Base-by-base conservation (phyloP, 2,888 invertebrate species). In the Amblyteles armatorius region DNA sequence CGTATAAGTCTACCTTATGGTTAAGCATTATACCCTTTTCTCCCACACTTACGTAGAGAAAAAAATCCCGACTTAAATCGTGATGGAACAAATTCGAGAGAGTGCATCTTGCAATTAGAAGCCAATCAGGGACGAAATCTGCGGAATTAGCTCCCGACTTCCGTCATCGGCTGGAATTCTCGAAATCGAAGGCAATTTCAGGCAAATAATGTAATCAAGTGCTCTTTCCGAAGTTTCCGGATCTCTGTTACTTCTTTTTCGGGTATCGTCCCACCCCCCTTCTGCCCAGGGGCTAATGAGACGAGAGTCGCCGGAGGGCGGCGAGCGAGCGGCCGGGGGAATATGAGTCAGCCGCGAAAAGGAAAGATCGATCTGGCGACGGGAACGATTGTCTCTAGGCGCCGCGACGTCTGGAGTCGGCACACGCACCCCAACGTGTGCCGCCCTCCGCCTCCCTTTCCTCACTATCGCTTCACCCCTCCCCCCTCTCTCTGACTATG, bases 361-460 rank as follows among this genome's bases (percentile, higher is more conserved):
- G 88, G 84, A 88, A 88, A 88, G 92, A 93, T 94, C 93, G 93
- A 93, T 94, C 91, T 91, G 90, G 86, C 88, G 88, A 90, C 89
- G 90, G 88, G 89, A 90, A 92, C 91, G 91, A 92, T 92, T 91
- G 92, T 92, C 91, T 91, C 88, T 90, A 92, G 92, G 92, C 93
- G 93, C 93, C 92, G 87, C 90, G 91, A 93, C 91, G 94, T 94
- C 94, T 94, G 90, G 90, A 90, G 91, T 91, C 91, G 90, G 87
- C 87, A 90, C 86, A 85, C 88, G 82, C 87, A 82, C 88, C 83
- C 82, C 82, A 82, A 82, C 86, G 82, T 79, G 80, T 84, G 74
- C 80, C 87, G 82, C 85, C 85, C 80, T 77, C 80, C 67, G 84
- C 86, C 80, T 77, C 80, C 67, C 87, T 86, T 79, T 79, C 78